Conservation (phyloP, 2,888 invertebrate genomes). For the Hirtodrosophila trivittata region DNA sequence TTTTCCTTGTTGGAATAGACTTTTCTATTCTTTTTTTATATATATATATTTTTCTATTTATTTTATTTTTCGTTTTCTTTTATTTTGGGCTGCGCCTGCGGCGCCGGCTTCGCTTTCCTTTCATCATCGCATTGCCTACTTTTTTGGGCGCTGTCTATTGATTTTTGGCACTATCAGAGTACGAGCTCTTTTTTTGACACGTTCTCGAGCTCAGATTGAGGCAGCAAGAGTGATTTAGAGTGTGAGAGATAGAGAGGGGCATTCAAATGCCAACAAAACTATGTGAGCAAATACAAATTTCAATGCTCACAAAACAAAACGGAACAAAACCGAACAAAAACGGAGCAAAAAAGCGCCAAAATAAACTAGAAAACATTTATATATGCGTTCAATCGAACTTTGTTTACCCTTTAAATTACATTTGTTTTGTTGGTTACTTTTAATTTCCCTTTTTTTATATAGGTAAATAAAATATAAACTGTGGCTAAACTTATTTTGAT, state of each 20-base stretch:
- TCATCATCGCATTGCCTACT: constrained; percentile 62
- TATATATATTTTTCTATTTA: constrained; percentile 2
- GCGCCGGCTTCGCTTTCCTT: constrained; percentile 55
- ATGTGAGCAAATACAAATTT: constrained; percentile 43
- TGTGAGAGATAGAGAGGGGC: constrained; percentile 4
- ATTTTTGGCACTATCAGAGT: constrained; percentile 47
- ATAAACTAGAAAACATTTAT: neutral
- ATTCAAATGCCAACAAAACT: constrained; percentile 50
- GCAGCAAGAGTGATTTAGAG: neutral
- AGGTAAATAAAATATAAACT: no score
- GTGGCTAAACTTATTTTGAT: no score
- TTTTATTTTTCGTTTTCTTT: constrained; percentile 5
- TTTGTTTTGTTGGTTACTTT: no score
- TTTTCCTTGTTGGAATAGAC: constrained; percentile 32
- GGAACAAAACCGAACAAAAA: neutral
- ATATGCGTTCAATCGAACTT: neutral
- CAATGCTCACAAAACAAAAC: constrained; percentile 22
- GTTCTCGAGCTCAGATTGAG: constrained; percentile 27
- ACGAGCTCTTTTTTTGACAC: constrained; percentile 40
- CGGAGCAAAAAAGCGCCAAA: neutral
- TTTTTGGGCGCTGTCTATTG: constrained; percentile 58
- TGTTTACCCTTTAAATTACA: neutral
- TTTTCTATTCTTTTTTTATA: constrained; percentile 10
- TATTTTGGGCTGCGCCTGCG: constrained; percentile 24
- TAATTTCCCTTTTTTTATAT: no score